Evolutionary conservation across 2,888 invertebrate genomes (phyloP), one percentile per base, ranked within the genome.

Genomic region (Ochropleura leucogaster): DNA sequence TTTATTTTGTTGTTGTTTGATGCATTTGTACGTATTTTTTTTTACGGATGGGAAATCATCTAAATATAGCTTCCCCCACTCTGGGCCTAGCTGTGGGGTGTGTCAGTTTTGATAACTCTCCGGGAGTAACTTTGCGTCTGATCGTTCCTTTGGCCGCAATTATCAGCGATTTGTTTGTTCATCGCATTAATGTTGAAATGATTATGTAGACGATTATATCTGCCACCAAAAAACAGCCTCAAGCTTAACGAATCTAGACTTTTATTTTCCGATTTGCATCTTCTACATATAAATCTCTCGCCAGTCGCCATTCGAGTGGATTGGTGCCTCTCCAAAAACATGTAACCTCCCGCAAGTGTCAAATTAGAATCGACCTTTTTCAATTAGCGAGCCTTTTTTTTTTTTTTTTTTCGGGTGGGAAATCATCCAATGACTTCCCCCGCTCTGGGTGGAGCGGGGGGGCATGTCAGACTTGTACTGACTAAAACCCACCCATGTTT

Each of bases 1-100:
- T 83, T 79, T 79, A 63, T 79, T 66, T 73, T 67, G 42, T 62
- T 55, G 64, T 57, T 63, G 74, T 69, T 47, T 53, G 51, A 40
- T 68, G 59, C n/a, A 55, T 67, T 69, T 69, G 18, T 18, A 20
- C 42, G n/a, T 44, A 49, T n/a, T n/a, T 30, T 30, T 30, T 30
- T 30, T 30, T 30, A 30, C 30, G 30, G 30, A 30, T 30, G 30
- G 30, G 30, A 30, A 30, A 30, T 30, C 30, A 30, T 30, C 30
- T 2, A 30, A n/a, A n/a, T n/a, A 30, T 30, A 30, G 30, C 30
- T 30, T 30, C 30, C n/a, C n/a, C n/a, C n/a, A n/a, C n/a, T n/a
- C n/a, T n/a, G n/a, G n/a, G n/a, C n/a, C n/a, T n/a, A n/a, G n/a
- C n/a, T n/a, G n/a, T n/a, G n/a, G n/a, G n/a, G n/a, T n/a, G n/a